Conservation (phyloP, 1,140 invertebrate species). For the Cotesia glomerata region DNA sequence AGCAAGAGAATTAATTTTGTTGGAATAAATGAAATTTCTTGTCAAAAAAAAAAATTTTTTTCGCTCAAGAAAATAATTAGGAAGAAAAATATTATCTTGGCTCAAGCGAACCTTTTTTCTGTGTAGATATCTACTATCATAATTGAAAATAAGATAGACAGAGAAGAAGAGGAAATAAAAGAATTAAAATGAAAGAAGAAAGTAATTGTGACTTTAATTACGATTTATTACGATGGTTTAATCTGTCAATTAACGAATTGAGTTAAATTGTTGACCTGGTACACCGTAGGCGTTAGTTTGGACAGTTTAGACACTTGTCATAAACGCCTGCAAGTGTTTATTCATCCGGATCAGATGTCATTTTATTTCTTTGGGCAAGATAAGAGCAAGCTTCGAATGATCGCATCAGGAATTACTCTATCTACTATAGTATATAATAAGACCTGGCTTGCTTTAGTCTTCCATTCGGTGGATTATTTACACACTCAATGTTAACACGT, state of each 20-base stretch:
- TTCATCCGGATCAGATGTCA: neutral
- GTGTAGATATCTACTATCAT: no score
- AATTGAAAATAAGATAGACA: neutral
- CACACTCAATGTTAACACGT: no score
- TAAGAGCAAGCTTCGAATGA: neutral
- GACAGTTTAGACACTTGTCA: conserved; percentile 15
- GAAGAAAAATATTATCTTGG: no score
- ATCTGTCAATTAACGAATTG: conserved; percentile 30
- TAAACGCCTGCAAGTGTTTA: conserved; percentile 28
- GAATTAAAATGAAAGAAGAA: neutral
- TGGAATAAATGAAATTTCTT: no score
- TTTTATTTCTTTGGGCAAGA: neutral
- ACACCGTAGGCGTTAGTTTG: conserved; percentile 19
- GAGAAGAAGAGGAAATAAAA: neutral
- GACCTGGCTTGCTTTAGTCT: no score
- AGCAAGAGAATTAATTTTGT: no score
- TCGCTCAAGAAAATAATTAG: no score
- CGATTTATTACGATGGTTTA: conserved; percentile 35
- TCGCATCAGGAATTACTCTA: neutral
- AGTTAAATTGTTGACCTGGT: conserved; percentile 34
- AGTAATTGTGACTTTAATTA: conserved; percentile 21
- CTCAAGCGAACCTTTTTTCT: no score
- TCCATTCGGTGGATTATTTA: no score
- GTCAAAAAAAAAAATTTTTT: no score
- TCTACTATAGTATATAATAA: no score